Conservation (phyloP, 2,113 vertebrate genomes). For the Gopherus flavomarginatus region DNA sequence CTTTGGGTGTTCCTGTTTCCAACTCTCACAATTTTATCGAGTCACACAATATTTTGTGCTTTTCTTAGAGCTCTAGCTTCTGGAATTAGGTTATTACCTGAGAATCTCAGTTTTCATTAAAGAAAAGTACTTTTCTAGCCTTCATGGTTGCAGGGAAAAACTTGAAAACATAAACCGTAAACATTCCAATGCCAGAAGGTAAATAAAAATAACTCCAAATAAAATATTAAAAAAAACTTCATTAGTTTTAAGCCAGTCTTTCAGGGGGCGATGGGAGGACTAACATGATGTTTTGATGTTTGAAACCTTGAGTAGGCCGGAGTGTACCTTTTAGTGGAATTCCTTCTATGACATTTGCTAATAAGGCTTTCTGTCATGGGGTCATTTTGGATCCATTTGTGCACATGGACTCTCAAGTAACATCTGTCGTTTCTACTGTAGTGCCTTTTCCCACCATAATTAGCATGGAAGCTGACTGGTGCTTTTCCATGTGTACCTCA, state of each 20-base stretch:
- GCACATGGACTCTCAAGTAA: not conserved
- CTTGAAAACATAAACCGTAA: not conserved
- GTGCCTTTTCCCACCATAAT: not conserved
- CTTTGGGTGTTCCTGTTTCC: not conserved
- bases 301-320: not conserved
- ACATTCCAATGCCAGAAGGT: not conserved
- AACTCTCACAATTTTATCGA: not conserved
- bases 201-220: not conserved
- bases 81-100: not conserved
- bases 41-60: not conserved
- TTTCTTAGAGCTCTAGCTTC: not conserved
- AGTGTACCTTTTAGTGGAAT: not conserved
- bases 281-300: not conserved
- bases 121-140: not conserved
- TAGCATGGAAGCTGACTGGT: not conserved
- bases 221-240: not conserved
- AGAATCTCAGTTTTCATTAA: no score
- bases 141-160: not conserved
- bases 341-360: not conserved
- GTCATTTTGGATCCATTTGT: not conserved
- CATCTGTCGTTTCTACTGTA: no score
- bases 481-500: not conserved
- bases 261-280: no score
- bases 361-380: not conserved
- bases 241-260: not conserved